phyloP scores from a whole-genome alignment of 2,113 vertebrate species.

The Lates calcarifer region DNA sequence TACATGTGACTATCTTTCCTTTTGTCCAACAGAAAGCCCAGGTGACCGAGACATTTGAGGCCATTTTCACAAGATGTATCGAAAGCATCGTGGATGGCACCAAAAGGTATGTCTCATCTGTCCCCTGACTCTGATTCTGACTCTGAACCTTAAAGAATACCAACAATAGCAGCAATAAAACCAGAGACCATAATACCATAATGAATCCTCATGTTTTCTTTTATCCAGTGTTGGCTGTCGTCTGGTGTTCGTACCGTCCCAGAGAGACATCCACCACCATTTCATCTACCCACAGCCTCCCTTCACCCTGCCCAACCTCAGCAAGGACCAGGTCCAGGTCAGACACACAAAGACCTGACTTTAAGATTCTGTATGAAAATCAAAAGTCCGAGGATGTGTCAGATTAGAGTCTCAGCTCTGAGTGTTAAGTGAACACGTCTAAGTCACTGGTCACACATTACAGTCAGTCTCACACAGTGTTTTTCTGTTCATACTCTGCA shows the following conservation, averaged over 20 bases:
- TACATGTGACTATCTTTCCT: background rate
- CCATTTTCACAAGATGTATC: conserved; percentile 89
- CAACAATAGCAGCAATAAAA: too few relatives aligned
- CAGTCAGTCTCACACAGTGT: background rate
- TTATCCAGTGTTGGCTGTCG: conserved; percentile 79
- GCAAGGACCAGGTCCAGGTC: conserved; percentile 88
- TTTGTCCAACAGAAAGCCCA: conserved; percentile 85
- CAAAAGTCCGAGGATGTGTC: too few relatives aligned
- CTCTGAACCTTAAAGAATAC: background rate
- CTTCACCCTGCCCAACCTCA: conserved; percentile 80
- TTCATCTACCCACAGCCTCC: conserved; percentile 93
- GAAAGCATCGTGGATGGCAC: conserved; percentile 91
- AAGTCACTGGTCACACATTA: background rate
- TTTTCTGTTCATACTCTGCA: conserved; percentile 59
- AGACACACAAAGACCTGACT: background rate
- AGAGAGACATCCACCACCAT: conserved; percentile 90
- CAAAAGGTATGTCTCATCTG: conserved; percentile 79
- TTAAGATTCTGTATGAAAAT: background rate
- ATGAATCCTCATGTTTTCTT: background rate
- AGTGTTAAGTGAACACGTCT: too few relatives aligned
- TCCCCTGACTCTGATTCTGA: background rate
- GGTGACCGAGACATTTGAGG: conserved; percentile 87
- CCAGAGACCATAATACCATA: too few relatives aligned
- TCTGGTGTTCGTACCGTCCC: conserved; percentile 90
- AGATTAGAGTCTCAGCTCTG: background rate